Evolutionary conservation across 2,113 vertebrate genomes (phyloP), one percentile per base, ranked within the genome.

Genomic region (Tricholaema leucomelas): DNA sequence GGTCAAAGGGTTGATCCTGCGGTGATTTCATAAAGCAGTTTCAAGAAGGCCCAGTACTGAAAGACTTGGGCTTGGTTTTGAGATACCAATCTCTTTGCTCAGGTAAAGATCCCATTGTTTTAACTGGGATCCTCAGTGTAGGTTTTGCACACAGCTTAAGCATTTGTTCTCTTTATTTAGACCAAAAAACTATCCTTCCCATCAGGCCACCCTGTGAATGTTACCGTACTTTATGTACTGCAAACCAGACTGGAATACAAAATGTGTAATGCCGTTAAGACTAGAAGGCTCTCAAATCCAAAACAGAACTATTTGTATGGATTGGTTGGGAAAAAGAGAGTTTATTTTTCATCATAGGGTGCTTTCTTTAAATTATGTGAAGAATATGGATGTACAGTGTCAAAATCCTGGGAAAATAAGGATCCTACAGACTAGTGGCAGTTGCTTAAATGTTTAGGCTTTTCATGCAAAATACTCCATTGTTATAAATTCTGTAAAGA

Each of bases 401-500:
- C 0, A 52, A 74, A 89, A 10, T 46, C 16, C 20, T 31, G 33
- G 9, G 42, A 83, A 81, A 80, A 91, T 65, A 67, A 65, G 65
- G 54, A 13, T 25, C 4, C 15, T 82, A 79, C 3, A 74, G 52
- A 78, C 61, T 36, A 86, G 24, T 56, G 38, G 36, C 67, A 87
- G 52, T 85, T 81, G 36, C 5, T 88, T 66, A 85, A 95, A 31
- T 86, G 50, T 90, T 94, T 87, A 77, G 65, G 12, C 15, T 81
- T 94, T 73, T 73, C 72, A 70, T 64, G 87, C 42, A 92, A 97
- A 94, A 91, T 65, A 88, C 4, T 77, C 38, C 14, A 4, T 38
- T 93, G 74, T 85, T 82, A 90, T 25, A 76, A 93, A 95, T 86
- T 95, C 81, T 91, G 16, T 80, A 81, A 95, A 95, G 82, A 77